phyloP scores from a whole-genome alignment of 2,888 invertebrate genomes.

The Hypena proboscidalis region DNA sequence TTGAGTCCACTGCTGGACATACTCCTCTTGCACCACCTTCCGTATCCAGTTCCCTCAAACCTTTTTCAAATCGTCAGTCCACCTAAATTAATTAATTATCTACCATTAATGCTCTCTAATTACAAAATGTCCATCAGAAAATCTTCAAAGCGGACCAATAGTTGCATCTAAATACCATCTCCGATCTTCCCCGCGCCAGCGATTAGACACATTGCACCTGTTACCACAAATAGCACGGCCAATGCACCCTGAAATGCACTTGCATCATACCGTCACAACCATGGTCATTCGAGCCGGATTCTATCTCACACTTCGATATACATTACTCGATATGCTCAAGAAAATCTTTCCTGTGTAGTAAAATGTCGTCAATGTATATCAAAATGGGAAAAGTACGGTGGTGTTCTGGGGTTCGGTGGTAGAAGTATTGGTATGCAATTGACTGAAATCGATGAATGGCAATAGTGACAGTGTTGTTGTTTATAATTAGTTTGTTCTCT shows the following conservation, averaged over 20 bases:
- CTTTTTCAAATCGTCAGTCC: too few species aligned
- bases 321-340: slow-evolving; percentile 21
- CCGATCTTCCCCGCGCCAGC: too few species aligned
- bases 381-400: background rate
- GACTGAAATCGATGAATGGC: slow-evolving; percentile 67
- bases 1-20: too few species aligned
- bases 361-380: slow-evolving; percentile 12
- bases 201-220: slow-evolving; percentile 56
- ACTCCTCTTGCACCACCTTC: too few species aligned
- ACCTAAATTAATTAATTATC: too few species aligned
- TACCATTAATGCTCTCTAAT: too few species aligned
- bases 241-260: slow-evolving; percentile 64
- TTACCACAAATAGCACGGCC: slow-evolving; percentile 65
- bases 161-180: too few species aligned
- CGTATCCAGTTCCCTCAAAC: too few species aligned
- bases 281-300: background rate
- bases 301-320: background rate
- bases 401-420: slow-evolving; percentile 17
- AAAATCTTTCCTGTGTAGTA: background rate
- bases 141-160: too few species aligned
- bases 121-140: too few species aligned
- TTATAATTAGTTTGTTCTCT: slow-evolving; percentile 29
- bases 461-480: slow-evolving; percentile 34
- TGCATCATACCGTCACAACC: slow-evolving; percentile 33
- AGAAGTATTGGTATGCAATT: slow-evolving; percentile 69